Evolutionary conservation across 2,888 invertebrate genomes (phyloP), one percentile per base, ranked within the genome.

Genomic region (Aethes cnicana): DNA sequence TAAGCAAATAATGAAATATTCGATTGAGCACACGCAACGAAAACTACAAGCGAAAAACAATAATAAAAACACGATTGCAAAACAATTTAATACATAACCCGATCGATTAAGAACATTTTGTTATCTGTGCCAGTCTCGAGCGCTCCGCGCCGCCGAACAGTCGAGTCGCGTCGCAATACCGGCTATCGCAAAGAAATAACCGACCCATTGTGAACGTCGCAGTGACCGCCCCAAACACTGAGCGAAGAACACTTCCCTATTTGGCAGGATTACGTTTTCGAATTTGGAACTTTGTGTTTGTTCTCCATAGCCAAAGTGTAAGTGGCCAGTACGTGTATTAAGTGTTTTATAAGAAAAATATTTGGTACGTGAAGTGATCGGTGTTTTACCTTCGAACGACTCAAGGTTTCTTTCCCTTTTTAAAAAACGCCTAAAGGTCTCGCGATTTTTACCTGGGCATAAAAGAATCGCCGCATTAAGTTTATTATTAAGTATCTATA

Each of bases 61-160:
- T 30, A 30, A 44, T 23, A 23, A 48, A 36, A 36, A 12, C 18
- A 18, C 11, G 2, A 37, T 23, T 52, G 18, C 44, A 39, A 46
- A 44, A 53, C 39, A 39, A 39, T 33, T 25, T 46, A 46, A n/a
- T 17, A 11, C 28, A 21, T 20, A 30, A 64, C 63, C 72, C 74
- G 73, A 74, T 74, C 73, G 76, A 77, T 80, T 72, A 74, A 74
- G 78, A 78, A 78, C 70, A 69, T 66, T n/a, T 71, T 73, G 74
- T 76, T 71, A 56, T 54, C 47, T 61, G 37, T 58, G 62, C 53
- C 69, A 67, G 70, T 67, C 49, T 52, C 54, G 62, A 67, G 61
- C 74, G 75, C 70, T 70, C 61, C 67, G 68, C 70, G 68, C 55
- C 47, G 55, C 62, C 61, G 62, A 55, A 53, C 72, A 72, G 70